A percentile compares a stretch with the other conserved stretches of the same genome.
These are phyloP conservation scores for Tenthredo scrophulariae DNA, from an alignment of 2,888 invertebrate genomes.

Conservation along the genomic window DNA sequence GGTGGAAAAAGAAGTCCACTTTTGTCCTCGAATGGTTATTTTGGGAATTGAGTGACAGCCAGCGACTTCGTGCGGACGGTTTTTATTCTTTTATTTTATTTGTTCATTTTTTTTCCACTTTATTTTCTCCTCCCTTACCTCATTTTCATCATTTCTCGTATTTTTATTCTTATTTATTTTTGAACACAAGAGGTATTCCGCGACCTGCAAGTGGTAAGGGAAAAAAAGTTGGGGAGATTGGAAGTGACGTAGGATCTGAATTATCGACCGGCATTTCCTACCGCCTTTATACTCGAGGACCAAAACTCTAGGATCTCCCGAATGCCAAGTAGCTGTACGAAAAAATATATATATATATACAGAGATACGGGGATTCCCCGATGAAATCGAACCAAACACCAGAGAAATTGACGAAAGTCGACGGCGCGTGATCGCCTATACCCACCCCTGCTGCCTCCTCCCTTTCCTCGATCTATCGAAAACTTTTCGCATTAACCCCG, in stretches of 20 bases:
- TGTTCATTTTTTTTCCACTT: too few species aligned
- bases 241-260: slow-evolving; percentile 45
- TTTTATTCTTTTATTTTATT: background rate
- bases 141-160: background rate
- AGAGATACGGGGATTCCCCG: background rate
- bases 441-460: background rate
- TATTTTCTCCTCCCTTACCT: background rate
- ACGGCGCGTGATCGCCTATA: slow-evolving; percentile 34
- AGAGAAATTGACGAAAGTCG: slow-evolving; percentile 47
- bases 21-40: background rate
- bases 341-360: background rate
- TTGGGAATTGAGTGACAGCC: slow-evolving; percentile 12
- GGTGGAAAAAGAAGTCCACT: background rate
- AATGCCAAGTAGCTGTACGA: slow-evolving; percentile 43
- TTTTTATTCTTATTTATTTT: background rate
- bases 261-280: slow-evolving; percentile 34
- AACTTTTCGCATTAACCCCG: slow-evolving; percentile 37
- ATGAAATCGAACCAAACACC: slow-evolving; percentile 46
- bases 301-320: slow-evolving; percentile 49
- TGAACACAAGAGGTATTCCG: background rate
- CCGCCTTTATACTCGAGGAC: background rate
- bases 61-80: background rate
- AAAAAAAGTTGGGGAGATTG: background rate
- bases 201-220: background rate
- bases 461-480: background rate